A percentile compares a stretch with the other conserved stretches of the same genome.
These are phyloP conservation scores for Hydrozoanthus gracilis DNA, from an alignment of 92 coral and sea anemone species.

Conservation along the genomic window DNA sequence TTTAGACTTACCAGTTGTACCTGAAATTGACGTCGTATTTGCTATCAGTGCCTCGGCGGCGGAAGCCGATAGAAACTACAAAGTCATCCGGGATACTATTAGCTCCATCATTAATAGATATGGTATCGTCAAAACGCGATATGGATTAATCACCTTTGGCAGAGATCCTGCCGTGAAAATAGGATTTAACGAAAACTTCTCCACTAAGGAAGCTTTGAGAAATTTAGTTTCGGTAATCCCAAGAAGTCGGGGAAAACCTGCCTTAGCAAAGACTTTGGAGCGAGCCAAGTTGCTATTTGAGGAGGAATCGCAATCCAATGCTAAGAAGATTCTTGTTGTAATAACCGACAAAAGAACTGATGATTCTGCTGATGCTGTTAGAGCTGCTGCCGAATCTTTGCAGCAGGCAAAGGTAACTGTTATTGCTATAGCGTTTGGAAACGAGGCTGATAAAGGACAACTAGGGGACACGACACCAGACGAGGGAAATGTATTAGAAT, in stretches of 20 bases:
- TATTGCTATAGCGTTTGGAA: constrained; percentile 70
- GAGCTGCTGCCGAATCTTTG: constrained; percentile 20
- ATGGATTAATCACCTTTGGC: constrained; percentile 79
- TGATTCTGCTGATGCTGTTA: constrained; percentile 32
- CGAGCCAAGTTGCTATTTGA: constrained; percentile 58
- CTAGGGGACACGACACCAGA: constrained; percentile 54
- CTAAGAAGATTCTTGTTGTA: constrained; percentile 63
- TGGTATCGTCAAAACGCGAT: constrained; percentile 68
- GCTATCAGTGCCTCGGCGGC: constrained; percentile 87
- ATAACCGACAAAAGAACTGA: constrained; percentile 44
- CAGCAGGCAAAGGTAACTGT: constrained; percentile 50
- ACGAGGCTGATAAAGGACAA: constrained; percentile 58
- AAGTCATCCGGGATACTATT: constrained; percentile 68
- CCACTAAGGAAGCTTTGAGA: constrained; percentile 25
- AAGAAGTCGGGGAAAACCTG: constrained; percentile 34
- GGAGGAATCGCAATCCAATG: constrained; percentile 60
- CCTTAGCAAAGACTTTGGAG: constrained; percentile 53
- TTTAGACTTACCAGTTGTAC: constrained; percentile 31
- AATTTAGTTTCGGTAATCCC: constrained; percentile 49
- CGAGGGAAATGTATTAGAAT: constrained; percentile 53
- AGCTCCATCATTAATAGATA: constrained; percentile 70
- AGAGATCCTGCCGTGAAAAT: constrained; percentile 52
- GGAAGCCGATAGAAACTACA: constrained; percentile 67
- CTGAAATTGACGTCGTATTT: constrained; percentile 68
- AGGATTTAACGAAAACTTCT: constrained; percentile 57